phyloP scores from a whole-genome alignment of 2,113 vertebrate species.

The Phrynosoma platyrhinos region DNA sequence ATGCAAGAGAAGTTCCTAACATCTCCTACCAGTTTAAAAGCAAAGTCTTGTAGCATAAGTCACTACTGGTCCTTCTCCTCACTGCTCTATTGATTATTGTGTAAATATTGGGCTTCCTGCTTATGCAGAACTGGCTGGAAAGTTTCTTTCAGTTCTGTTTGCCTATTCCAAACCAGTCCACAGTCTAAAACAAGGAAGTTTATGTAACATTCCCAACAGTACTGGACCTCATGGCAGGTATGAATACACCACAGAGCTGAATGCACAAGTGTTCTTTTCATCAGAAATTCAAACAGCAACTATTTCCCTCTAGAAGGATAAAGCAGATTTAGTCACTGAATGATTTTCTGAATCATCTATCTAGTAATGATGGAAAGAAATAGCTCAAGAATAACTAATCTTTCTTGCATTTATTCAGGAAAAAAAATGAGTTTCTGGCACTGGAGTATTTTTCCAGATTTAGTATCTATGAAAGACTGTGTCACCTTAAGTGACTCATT shows the following conservation, averaged over 20 bases:
- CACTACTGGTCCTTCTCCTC: conserved; percentile 56
- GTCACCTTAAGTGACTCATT: conserved; percentile 1
- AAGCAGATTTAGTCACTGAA: conserved; percentile 71
- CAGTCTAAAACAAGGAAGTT: conserved; percentile 80
- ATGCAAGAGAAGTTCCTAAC: conserved; percentile 47
- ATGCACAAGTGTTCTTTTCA: conserved; percentile 83
- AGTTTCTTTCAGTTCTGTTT: conserved; percentile 78
- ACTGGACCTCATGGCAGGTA: conserved; percentile 74
- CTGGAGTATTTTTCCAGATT: conserved; percentile 32
- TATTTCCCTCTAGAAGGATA: conserved; percentile 62
- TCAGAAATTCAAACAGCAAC: conserved; percentile 70
- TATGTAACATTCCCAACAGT: conserved; percentile 78
- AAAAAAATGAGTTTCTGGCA: neutral
- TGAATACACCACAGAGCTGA: conserved; percentile 79
- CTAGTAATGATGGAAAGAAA: conserved; percentile 48
- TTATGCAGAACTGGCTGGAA: conserved; percentile 70
- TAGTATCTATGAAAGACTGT: neutral
- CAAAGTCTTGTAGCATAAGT: conserved; percentile 60
- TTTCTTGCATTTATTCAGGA: conserved; percentile 54
- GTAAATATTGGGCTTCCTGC: conserved; percentile 82
- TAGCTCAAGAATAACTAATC: conserved; percentile 40
- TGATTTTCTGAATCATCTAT: conserved; percentile 66
- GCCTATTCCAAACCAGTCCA: conserved; percentile 62
- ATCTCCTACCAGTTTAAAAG: conserved; percentile 60
- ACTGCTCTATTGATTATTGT: conserved; percentile 71